Evolutionary conservation across 2,797 vertebrate species (phyloP).

Genomic region (Coracias cyanogaster): DNA sequence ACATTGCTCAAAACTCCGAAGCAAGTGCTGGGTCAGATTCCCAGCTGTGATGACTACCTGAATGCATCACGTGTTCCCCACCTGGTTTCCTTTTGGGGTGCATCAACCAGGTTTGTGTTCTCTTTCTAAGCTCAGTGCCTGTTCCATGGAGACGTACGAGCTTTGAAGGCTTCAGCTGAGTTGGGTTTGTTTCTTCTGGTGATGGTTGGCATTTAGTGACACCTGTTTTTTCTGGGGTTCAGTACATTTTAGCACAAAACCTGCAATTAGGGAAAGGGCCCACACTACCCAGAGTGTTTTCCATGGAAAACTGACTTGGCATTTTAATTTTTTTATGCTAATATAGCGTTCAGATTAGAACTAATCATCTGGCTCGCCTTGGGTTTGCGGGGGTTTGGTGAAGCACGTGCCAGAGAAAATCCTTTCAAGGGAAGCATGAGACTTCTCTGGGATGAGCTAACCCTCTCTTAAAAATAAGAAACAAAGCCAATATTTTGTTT

Average conservation of each 20-base stretch:
- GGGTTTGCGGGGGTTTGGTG: background rate
- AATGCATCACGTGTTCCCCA: background rate
- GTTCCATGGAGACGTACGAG: fast-evolving
- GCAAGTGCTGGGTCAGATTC: background rate
- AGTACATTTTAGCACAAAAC: background rate
- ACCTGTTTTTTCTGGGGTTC: background rate
- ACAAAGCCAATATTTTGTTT: constrained; percentile 31
- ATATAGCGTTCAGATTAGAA: background rate
- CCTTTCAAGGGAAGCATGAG: background rate
- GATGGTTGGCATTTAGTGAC: background rate
- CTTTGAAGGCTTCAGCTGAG: background rate
- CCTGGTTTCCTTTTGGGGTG: background rate
- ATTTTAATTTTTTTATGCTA: background rate
- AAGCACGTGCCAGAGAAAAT: background rate
- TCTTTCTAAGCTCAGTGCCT: background rate
- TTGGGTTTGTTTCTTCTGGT: background rate
- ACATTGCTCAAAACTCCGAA: background rate
- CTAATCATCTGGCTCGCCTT: background rate
- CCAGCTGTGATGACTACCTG: background rate
- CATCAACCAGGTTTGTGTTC: background rate
- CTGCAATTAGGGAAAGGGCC: background rate
- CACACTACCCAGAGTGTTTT: background rate
- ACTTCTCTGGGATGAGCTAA: background rate
- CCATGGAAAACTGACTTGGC: background rate
- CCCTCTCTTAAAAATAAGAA: background rate